These are phyloP conservation scores for Centropyge bicolor DNA, from an alignment of 2,797 vertebrate genomes.

Conservation along the genomic window DNA sequence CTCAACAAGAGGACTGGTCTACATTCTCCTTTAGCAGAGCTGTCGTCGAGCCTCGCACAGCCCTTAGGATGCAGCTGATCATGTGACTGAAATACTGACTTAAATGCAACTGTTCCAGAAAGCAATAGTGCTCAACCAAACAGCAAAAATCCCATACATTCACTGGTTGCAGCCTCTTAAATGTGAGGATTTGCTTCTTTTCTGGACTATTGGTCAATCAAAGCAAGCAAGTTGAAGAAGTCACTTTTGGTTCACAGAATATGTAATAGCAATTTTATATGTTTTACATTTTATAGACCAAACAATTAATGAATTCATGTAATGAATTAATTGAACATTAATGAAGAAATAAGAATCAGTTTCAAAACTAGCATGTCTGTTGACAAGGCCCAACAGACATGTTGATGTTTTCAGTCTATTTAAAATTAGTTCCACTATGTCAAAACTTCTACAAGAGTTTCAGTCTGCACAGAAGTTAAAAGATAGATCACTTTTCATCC, in stretches of 20 bases:
- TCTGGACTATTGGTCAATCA: not conserved
- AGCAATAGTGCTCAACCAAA: not conserved
- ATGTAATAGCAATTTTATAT: not conserved
- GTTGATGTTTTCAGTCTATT: not conserved
- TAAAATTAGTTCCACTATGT: not conserved
- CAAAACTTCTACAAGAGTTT: not conserved
- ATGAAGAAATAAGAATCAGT: not conserved
- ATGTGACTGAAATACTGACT: conserved; percentile 28
- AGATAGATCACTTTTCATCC: too few relatives aligned
- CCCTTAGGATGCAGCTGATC: conserved; percentile 28
- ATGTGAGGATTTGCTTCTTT: not conserved
- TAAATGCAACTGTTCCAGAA: conserved; percentile 3
- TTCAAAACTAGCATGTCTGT: not conserved
- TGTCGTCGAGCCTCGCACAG: not conserved
- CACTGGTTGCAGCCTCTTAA: not conserved
- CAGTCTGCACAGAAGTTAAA: not conserved
- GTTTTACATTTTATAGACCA: not conserved
- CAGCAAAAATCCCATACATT: not conserved
- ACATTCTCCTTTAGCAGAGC: conserved; percentile 51
- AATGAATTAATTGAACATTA: too few relatives aligned
- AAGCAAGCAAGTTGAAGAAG: not conserved
- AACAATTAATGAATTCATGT: not conserved
- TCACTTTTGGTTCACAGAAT: not conserved
- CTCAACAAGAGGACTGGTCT: conserved; percentile 66
- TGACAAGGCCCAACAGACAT: not conserved